phyloP scores from a whole-genome alignment of 2,797 vertebrate genomes.

The Sebastes elongatus region DNA sequence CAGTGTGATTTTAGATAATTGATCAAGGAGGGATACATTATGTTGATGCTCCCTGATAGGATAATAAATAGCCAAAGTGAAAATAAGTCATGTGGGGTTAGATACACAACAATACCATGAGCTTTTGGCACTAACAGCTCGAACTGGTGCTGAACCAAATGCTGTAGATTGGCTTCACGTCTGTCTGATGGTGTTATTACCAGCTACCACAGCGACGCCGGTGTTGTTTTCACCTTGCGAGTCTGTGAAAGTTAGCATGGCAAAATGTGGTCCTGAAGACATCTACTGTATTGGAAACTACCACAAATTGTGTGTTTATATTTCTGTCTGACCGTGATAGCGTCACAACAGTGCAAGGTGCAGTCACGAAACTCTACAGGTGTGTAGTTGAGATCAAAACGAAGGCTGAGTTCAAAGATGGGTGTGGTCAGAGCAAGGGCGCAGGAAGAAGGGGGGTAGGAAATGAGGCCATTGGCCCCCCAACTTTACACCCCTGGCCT shows the following conservation, averaged over 20 bases:
- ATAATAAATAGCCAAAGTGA: not conserved
- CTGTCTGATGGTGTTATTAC: not conserved
- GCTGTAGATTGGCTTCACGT: not conserved
- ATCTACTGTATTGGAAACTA: too few species aligned
- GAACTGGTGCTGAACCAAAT: not conserved
- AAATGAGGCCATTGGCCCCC: too few species aligned
- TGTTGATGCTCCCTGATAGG: not conserved
- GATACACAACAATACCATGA: not conserved
- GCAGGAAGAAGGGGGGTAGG: fast-evolving
- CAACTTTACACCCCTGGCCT: too few species aligned
- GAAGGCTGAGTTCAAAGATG: not conserved
- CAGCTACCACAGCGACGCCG: too few species aligned
- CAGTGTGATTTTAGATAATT: not conserved
- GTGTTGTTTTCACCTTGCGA: too few species aligned
- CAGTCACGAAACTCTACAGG: too few species aligned
- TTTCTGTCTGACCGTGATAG: too few species aligned
- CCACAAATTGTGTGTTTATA: too few species aligned
- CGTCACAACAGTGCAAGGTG: too few species aligned
- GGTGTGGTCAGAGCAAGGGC: not conserved
- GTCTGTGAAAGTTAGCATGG: fast-evolving
- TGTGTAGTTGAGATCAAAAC: too few species aligned
- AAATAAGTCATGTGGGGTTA: not conserved
- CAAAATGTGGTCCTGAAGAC: fast-evolving
- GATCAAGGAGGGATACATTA: not conserved
- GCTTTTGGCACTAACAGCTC: not conserved